Base-by-base conservation (phyloP, 1,140 invertebrate genomes). In the Drosophila kurseongensis region DNA sequence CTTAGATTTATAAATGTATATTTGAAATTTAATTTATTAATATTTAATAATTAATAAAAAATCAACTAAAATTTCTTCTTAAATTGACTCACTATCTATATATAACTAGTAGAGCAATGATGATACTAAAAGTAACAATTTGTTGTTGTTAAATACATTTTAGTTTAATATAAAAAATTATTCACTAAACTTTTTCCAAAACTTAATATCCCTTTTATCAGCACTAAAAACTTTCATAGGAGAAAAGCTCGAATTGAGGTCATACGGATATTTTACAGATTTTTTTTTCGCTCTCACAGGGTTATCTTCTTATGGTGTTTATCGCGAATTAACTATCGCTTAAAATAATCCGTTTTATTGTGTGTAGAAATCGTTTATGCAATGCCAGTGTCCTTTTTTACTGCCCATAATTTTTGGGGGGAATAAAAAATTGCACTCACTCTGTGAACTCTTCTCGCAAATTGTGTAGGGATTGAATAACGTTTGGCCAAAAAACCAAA, bases 391-490 rank as follows among this genome's bases (percentile, higher is more conserved):
- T 23, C 35, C 18, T 45, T 38, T 36, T 60, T 65, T 65, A 63
- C 44, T 42, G 63, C 36, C 60, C 36, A 51, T 51, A 51, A 42
- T 44, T 68, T 41, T 23, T 23, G 23, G 0, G 27, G 14, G 52
- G 54, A 7, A 60, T 60, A 60, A 42, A 69, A 52, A 71, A 71
- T 71, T 58, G 65, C 60, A 62, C 60, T 62, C 55, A 57, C 36
- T 32, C 8, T 23, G 5, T 16, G 50, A 52, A 36, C 50, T 36
- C 29, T 36, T 52, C 13, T 32, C 16, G 51, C 52, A 68, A 67
- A 44, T 44, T 68, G 41, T 66, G 45, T 52, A 16, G 27, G 36
- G 32, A 38, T 41, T 61, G 27, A 18, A 29, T 29, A 54, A 36
- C 23, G 48, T 23, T 35, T 13, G 61, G 29, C 55, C 40, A 14